Percentiles rank a stretch among this genome's conserved stretches.
phyloP scores from a whole-genome alignment of 2,888 invertebrate species.

The Geotrupes spiniger region DNA sequence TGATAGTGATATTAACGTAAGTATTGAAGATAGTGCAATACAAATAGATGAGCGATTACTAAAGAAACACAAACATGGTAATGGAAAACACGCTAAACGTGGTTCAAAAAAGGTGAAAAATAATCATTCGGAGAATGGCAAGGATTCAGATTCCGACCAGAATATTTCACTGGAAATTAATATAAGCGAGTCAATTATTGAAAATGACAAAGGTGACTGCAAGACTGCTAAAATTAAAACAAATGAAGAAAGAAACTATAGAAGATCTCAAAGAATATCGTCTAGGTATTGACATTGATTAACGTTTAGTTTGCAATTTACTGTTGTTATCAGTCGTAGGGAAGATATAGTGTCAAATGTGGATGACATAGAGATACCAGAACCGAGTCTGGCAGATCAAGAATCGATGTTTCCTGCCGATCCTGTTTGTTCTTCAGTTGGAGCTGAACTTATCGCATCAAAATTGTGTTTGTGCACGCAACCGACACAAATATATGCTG shows the following conservation, averaged over 20 bases:
- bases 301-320: background rate
- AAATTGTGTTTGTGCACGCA: slow-evolving; percentile 42
- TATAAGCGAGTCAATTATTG: background rate
- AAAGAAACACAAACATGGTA: slow-evolving; percentile 29
- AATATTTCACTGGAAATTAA: slow-evolving; percentile 19
- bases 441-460: slow-evolving; percentile 34
- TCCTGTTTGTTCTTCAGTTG: slow-evolving; percentile 34
- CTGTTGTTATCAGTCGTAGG: slow-evolving; percentile 12
- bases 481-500: slow-evolving; percentile 36
- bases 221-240: slow-evolving; percentile 1
- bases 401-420: slow-evolving; percentile 32
- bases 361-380: slow-evolving; percentile 26
- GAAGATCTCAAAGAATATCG: slow-evolving; percentile 38
- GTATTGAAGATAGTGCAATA: slow-evolving; percentile 21
- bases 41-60: slow-evolving; percentile 12
- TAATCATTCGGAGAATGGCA: slow-evolving; percentile 27
- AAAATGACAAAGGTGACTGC: slow-evolving; percentile 19
- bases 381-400: slow-evolving; percentile 33
- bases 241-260: slow-evolving; percentile 27
- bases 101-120: slow-evolving; percentile 31
- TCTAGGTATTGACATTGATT: slow-evolving; percentile 28
- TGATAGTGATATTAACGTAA: slow-evolving; percentile 13
- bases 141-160: slow-evolving; percentile 34
- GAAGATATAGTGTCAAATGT: slow-evolving; percentile 23
- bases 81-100: slow-evolving; percentile 27